Base-by-base conservation (phyloP, 2,888 invertebrate species). In the Thumatha senex region DNA sequence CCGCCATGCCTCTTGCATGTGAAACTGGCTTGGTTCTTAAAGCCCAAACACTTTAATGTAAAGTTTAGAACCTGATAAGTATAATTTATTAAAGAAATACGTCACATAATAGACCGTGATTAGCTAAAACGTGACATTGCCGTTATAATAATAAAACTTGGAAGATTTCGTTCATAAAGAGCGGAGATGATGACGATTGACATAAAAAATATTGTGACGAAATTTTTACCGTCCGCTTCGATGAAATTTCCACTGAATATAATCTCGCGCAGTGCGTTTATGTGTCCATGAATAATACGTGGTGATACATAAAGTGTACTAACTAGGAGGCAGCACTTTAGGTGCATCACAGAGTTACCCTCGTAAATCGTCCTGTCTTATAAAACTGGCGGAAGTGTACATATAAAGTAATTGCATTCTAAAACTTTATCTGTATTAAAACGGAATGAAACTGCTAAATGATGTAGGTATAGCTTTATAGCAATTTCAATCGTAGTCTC, bases 221-320 rank as follows among this genome's bases (percentile, higher is more conserved):
- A 61, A 58, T 61, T 70, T 67, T 70, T 65, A 65, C 54, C 53
- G 54, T 53, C 40, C n/a, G n/a, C n/a, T 2, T 24, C 18, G 38
- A 29, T 34, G 53, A 73, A 72, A 69, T 75, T 73, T 64, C 48
- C 46, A 54, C 57, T 54, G 54, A 46, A 47, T 56, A 46, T 53
- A 52, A 48, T 58, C 42, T 41, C 51, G 58, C 58, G 64, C 58
- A 61, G 50, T 67, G 68, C 65, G 61, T 67, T 65, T 65, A 67
- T 61, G 58, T 48, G 58, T 54, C 47, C 49, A 63, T 67, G 63
- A 63, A 67, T 74, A 71, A 69, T 72, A 58, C 44, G 63, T 24
- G 18, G 18, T 24, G 18, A 24, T 24, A 24, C 18, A 24, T 5
- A 4, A 24, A 24, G 18, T 24, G 18, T 24, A 24, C 18, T 24